Conservation (phyloP, 2,888 invertebrate genomes). For the Leptinotarsa juncta region DNA sequence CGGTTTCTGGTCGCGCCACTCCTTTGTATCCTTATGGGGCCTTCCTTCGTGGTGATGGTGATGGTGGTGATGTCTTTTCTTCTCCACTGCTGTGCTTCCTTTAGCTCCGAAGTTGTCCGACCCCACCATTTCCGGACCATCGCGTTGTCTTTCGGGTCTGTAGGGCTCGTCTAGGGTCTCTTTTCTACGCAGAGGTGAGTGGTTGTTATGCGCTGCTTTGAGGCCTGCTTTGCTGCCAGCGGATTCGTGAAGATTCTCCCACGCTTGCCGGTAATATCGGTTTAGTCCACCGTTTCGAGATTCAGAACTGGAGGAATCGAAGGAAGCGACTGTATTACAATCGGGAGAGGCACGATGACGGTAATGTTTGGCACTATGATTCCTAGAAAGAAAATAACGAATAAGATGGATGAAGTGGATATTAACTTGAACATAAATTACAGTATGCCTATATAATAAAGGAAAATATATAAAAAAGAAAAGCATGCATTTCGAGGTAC, state of each 20-base stretch:
- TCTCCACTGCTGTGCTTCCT: conserved; percentile 67
- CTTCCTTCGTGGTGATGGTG: conserved; percentile 81
- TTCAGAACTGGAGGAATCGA: conserved; percentile 89
- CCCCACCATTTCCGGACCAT: conserved; percentile 82
- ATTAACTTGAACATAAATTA: too few species aligned
- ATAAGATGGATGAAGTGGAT: too few species aligned
- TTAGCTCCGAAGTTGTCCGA: conserved; percentile 70
- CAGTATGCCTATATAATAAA: too few species aligned
- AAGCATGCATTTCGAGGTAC: too few species aligned
- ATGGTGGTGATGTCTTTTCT: conserved; percentile 80
- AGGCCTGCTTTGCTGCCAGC: conserved; percentile 64
- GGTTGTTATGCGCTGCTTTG: conserved; percentile 68
- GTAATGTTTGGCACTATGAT: conserved; percentile 87
- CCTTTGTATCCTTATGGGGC: conserved; percentile 70
- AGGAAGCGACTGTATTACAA: conserved; percentile 91
- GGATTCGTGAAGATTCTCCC: conserved; percentile 92
- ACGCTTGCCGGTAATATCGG: conserved; percentile 90
- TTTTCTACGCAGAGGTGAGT: conserved; percentile 74
- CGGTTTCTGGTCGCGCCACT: conserved; percentile 67
- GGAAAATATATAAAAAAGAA: too few species aligned
- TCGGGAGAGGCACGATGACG: conserved; percentile 90
- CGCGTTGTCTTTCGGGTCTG: conserved; percentile 66
- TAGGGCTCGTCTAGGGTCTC: conserved; percentile 79
- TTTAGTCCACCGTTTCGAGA: conserved; percentile 82
- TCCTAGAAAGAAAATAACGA: conserved; percentile 67